Evolutionary conservation across 2,113 vertebrate genomes (phyloP), one percentile per base, ranked within the genome.

Genomic region (Cyanoramphus novaezelandiae): DNA sequence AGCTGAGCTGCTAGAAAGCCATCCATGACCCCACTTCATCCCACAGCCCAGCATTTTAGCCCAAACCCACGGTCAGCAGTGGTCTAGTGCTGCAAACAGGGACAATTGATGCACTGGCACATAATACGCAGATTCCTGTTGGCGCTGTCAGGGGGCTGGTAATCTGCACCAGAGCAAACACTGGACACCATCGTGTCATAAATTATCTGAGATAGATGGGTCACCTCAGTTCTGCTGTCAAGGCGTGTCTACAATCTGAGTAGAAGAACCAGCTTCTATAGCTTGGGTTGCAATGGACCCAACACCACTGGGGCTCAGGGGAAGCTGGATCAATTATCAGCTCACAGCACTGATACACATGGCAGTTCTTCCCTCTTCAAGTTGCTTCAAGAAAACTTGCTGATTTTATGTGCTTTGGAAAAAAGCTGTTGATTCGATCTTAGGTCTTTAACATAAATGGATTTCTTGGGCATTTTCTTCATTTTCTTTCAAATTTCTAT

Each of bases 221-320:
- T 80, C 67, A 70, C 49, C 17, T 77, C 59, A 44, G 79, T 55
- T 90, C 33, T 55, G 79, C 68, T 75, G n/a, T 53, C 52, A 55
- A 41, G 60, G 43, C 37, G 55, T 35, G 43, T 77, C 35, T 68
- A 23, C 18, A 67, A 75, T 41, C 21, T 6, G 3, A 85, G 39
- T 9, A 21, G 37, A 93, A 65, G 35, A 86, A 37, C 17, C 39
- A 78, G 64, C 28, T n/a, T 74, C 7, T 49, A 15, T 11, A 50
- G 14, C 27, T 50, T n/a, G 25, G 74, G 10, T 52, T 65, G 41
- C 41, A 71, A 11, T 31, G n/a, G 50, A 81, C 28, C 15, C 14
- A 62, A 1, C 33, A 41, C 7, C 0, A 0, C 33, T n/a, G 17
- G 13, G 11, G 13, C 55, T 90, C 27, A 13, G 27, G 24, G 41